A percentile compares a stretch with the other conserved stretches of the same genome.
These are phyloP conservation scores for Percopsis transmontana DNA, from an alignment of 2,113 vertebrate genomes.

Conservation along the genomic window DNA sequence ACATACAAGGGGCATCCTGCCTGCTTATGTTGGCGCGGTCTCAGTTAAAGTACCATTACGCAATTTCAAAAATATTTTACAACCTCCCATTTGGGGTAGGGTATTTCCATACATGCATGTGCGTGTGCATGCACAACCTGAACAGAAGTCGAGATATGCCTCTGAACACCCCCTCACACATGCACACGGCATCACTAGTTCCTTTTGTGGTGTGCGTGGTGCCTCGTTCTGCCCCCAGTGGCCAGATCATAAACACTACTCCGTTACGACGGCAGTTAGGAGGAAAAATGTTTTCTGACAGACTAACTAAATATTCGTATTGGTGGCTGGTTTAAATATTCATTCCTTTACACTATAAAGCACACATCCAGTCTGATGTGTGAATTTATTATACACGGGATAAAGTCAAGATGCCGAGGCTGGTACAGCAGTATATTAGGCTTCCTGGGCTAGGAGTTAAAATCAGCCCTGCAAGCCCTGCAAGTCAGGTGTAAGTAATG, in stretches of 20 bases:
- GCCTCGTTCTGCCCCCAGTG: conserved; percentile 1
- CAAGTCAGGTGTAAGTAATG: conserved; percentile 44
- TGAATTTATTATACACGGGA: conserved; percentile 40
- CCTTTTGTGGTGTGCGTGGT: too few species aligned
- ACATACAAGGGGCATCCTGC: conserved; percentile 28
- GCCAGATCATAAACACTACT: conserved; percentile 16
- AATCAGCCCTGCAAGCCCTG: conserved; percentile 45
- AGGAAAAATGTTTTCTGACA: background rate
- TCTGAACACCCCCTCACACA: too few species aligned
- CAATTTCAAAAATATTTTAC: background rate
- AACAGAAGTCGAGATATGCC: too few species aligned
- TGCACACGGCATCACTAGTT: too few species aligned
- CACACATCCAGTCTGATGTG: conserved; percentile 28
- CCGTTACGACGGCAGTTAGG: background rate
- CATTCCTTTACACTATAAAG: conserved; percentile 56
- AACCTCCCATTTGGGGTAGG: too few species aligned
- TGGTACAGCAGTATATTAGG: conserved; percentile 20
- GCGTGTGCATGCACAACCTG: too few species aligned
- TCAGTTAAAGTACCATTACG: conserved; percentile 32
- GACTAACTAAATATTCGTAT: conserved; percentile 28
- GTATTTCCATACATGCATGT: too few species aligned
- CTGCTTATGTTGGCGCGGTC: conserved; percentile 11
- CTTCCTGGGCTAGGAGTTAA: conserved; percentile 26
- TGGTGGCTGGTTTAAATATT: conserved; percentile 41
- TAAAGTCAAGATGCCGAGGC: conserved; percentile 42